These are phyloP conservation scores for Novumbra hubbsi DNA, from an alignment of 2,797 vertebrate species.

Conservation along the genomic window DNA sequence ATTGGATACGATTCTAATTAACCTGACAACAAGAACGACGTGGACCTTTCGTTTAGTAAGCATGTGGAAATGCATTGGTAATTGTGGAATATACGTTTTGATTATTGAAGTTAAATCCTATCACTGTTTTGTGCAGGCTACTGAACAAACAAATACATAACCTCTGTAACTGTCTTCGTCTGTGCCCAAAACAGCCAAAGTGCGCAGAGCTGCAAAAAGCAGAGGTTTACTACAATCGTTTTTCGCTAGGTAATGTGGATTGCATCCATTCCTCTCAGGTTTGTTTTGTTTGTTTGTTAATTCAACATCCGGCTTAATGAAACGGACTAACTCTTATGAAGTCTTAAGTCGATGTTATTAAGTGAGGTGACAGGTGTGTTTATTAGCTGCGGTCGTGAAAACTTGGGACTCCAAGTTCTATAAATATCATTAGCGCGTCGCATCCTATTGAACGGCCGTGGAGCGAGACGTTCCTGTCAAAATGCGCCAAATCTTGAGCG, in stretches of 20 bases:
- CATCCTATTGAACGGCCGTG: slow-evolving; percentile 59
- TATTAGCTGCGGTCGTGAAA: slow-evolving; percentile 53
- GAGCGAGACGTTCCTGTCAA: slow-evolving; percentile 43
- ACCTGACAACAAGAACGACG: no score
- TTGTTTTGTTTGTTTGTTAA: slow-evolving; percentile 64
- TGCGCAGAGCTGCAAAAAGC: slow-evolving; percentile 31
- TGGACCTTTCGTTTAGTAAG: no score
- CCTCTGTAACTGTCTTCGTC: background rate
- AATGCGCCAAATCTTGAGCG: slow-evolving; percentile 23
- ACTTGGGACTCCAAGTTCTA: slow-evolving; percentile 52
- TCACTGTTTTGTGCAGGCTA: background rate
- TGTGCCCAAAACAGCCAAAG: background rate
- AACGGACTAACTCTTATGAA: slow-evolving; percentile 58
- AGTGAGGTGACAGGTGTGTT: slow-evolving; percentile 74
- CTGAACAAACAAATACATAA: background rate
- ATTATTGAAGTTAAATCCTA: background rate
- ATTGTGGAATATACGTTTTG: background rate
- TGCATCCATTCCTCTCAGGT: slow-evolving; percentile 40
- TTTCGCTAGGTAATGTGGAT: slow-evolving; percentile 34
- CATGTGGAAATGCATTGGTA: background rate
- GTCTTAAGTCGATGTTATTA: slow-evolving; percentile 36
- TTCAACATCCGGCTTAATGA: slow-evolving; percentile 61
- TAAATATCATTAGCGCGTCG: slow-evolving; percentile 68
- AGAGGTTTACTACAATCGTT: slow-evolving; percentile 51
- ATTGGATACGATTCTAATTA: background rate